Evolutionary conservation across 2,113 vertebrate species (phyloP).

Genomic region (Podiceps cristatus): DNA sequence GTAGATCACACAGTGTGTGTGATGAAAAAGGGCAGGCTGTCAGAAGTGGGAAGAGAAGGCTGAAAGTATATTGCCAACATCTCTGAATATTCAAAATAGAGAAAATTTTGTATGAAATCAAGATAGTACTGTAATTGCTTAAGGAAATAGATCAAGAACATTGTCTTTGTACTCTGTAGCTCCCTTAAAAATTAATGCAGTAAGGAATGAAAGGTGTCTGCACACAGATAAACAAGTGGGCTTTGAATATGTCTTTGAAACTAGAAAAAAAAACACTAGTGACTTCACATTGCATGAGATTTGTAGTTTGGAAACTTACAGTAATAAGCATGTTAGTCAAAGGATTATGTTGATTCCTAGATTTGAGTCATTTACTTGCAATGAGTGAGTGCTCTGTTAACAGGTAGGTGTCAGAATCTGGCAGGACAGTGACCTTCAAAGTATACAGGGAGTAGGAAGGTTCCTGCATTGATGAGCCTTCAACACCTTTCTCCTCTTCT

Average conservation of each 20-base stretch:
- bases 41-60: neutral
- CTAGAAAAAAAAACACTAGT: neutral
- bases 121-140: neutral
- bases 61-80: neutral
- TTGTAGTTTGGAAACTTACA: neutral
- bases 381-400: neutral
- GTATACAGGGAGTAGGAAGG: neutral
- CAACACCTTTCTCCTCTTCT: neutral
- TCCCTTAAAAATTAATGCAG: neutral
- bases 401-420: neutral
- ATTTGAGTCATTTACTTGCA: neutral
- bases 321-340: neutral
- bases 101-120: neutral
- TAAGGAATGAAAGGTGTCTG: neutral
- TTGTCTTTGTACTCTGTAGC: neutral
- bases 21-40: neutral
- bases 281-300: neutral
- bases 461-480: neutral
- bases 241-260: neutral
- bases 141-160: neutral
- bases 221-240: neutral
- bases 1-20: rapidly evolving
- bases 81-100: neutral
- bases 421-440: neutral
- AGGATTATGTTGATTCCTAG: neutral